Base-by-base conservation (phyloP, 2,113 vertebrate species). In the Phycodurus eques region DNA sequence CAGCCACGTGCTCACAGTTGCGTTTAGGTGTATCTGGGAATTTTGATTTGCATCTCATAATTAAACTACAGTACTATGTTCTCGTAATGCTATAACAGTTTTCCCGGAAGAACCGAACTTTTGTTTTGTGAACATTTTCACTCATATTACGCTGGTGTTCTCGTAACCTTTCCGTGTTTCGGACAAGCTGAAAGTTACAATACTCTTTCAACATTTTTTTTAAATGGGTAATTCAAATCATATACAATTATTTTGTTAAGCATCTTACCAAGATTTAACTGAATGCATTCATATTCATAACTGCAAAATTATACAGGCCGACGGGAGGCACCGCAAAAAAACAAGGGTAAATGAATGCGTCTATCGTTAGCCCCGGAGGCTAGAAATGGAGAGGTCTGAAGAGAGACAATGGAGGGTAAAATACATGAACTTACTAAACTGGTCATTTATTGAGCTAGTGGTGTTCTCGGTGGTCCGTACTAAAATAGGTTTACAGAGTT, bases 331-430 rank as follows among this genome's bases (percentile, higher is more conserved):
- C 4, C 35, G 35, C 2, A 61, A 27, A 65, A 27, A 65, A 43
- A 44, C 39, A 8, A 65, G n/a, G 6, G 43, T 27, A 47, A 46
- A 7, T 44, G 63, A 22, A 22, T 22, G 9, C 42, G 8, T 66
- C 63, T 22, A 8, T 14, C 12, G n/a, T 27, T 31, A 10, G 43
- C 64, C 8, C 39, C 7, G 4, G 20, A 44, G 20, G 63, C 63
- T 44, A 65, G 39, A 42, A 22, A 69, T 69, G 68, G 67, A 54
- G 17, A 20, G 13, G 10, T 39, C 49, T 8, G 33, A n/a, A 13
- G 49, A 13, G 15, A 39, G 10, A 13, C 2, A 9, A 20, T 68
- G 67, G 67, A 68, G 47, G 67, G 67, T 68, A 68, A 68, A 54
- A 47, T 47, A 27, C 7, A 65, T 5, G 3, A 8, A 20, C 33